Conservation (phyloP, 2,888 invertebrate species). For the Euproctis similis region DNA sequence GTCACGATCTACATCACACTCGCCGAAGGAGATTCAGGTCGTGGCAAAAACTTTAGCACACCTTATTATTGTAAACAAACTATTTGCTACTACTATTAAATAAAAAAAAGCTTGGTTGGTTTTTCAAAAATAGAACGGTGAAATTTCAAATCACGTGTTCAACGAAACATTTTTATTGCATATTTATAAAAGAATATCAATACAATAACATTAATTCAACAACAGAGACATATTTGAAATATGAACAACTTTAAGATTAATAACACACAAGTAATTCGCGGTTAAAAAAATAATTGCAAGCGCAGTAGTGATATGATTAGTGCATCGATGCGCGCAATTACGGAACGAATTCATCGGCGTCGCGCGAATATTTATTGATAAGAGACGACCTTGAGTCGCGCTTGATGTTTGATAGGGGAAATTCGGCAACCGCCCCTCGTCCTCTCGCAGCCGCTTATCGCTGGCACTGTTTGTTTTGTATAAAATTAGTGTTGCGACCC, state of each 20-base stretch:
- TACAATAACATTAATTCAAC: too few species aligned
- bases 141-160: too few species aligned
- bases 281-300: slow-evolving; percentile 14
- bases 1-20: slow-evolving; percentile 68
- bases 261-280: slow-evolving; percentile 6
- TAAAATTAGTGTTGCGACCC: slow-evolving; percentile 54
- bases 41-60: slow-evolving; percentile 33
- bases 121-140: too few species aligned
- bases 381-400: slow-evolving; percentile 59
- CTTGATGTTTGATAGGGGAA: slow-evolving; percentile 65
- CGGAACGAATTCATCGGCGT: slow-evolving; percentile 51
- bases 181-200: too few species aligned
- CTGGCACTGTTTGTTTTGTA: slow-evolving; percentile 58
- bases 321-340: slow-evolving; percentile 56
- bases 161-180: too few species aligned
- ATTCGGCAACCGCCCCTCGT: slow-evolving; percentile 47
- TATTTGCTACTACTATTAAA: too few species aligned
- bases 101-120: too few species aligned
- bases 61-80: slow-evolving; percentile 46
- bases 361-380: slow-evolving; percentile 53
- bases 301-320: slow-evolving; percentile 24
- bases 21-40: slow-evolving; percentile 49
- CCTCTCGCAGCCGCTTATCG: slow-evolving; percentile 48
- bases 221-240: too few species aligned
- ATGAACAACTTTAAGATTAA: too few species aligned